A percentile compares a stretch with the other conserved stretches of the same genome.
Conservation (phyloP, 2,888 invertebrate genomes). For the Lepas anatifera region DNA sequence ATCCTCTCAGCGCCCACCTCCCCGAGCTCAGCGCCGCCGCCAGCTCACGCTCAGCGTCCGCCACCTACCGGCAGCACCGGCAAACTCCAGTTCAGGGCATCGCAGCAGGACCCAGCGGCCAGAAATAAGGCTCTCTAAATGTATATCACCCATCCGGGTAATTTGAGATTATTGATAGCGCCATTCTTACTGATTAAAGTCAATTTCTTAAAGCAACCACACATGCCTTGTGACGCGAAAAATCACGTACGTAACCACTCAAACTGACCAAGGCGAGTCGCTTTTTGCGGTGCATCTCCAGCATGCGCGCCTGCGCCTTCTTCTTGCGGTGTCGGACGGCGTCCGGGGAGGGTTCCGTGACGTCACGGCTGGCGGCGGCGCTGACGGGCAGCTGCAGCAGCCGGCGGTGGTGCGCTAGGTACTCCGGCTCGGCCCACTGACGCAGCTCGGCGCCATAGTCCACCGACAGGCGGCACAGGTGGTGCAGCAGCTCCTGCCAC, state of each 20-base stretch:
- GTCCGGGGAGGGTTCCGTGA: constrained; percentile 59
- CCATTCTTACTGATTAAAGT: too few species aligned
- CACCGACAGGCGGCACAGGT: constrained; percentile 60
- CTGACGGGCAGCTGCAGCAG: constrained; percentile 77
- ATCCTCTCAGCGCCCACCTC: not conserved
- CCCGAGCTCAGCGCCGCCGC: constrained; percentile 44
- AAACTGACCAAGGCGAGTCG: constrained; percentile 58
- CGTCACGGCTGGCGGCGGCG: constrained; percentile 37
- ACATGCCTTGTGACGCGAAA: too few species aligned
- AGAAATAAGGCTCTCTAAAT: too few species aligned
- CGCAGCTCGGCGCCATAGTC: constrained; percentile 67
- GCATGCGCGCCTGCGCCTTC: constrained; percentile 62
- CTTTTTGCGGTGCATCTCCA: constrained; percentile 80
- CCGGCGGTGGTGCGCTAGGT: constrained; percentile 45
- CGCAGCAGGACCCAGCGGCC: too few species aligned
- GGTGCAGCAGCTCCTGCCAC: constrained; percentile 57
- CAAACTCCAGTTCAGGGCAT: not conserved
- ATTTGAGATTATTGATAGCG: too few species aligned
- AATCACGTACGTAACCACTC: too few species aligned
- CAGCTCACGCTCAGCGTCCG: constrained; percentile 76
- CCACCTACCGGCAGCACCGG: constrained; percentile 40
- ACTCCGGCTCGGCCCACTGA: constrained; percentile 67
- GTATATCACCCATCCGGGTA: too few species aligned
- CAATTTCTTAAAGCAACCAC: too few species aligned
- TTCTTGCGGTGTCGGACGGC: constrained; percentile 58